A percentile compares a stretch with the other conserved stretches of the same genome.
Conservation (phyloP, 2,888 invertebrate species). For the Cephus sareptanus region DNA sequence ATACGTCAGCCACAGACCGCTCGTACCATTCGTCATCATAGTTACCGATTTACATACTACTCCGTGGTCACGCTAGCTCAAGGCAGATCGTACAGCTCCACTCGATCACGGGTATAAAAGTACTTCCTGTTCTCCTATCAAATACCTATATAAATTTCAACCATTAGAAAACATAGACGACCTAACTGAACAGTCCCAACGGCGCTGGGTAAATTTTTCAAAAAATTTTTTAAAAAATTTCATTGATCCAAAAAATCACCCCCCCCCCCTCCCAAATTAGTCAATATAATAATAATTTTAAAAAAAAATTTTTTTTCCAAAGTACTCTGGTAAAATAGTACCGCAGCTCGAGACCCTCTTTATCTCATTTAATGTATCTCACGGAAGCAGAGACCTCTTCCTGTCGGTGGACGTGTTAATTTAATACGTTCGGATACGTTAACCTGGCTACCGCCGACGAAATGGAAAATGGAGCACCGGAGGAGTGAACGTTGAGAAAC, state of each 20-base stretch:
- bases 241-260: not conserved
- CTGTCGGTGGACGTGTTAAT: conserved; percentile 37
- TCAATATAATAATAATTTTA: not conserved
- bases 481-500: conserved; percentile 35
- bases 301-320: not conserved
- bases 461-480: conserved; percentile 43
- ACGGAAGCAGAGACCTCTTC: conserved; percentile 26
- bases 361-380: not conserved
- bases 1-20: not conserved
- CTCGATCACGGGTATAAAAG: not conserved
- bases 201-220: no score
- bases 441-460: conserved; percentile 17
- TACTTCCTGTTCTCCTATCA: not conserved
- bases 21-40: conserved; percentile 5
- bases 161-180: not conserved
- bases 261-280: no score
- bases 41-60: conserved; percentile 3
- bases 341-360: not conserved
- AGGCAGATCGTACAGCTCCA: not conserved
- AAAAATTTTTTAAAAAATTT: no score
- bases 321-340: not conserved
- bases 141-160: not conserved
- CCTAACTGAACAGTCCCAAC: not conserved
- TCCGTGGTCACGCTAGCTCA: not conserved
- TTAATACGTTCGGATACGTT: conserved; percentile 21